Percentiles rank a stretch among this genome's conserved stretches.
phyloP scores from a whole-genome alignment of 2,113 vertebrate genomes.

The Puntigrus tetrazona region DNA sequence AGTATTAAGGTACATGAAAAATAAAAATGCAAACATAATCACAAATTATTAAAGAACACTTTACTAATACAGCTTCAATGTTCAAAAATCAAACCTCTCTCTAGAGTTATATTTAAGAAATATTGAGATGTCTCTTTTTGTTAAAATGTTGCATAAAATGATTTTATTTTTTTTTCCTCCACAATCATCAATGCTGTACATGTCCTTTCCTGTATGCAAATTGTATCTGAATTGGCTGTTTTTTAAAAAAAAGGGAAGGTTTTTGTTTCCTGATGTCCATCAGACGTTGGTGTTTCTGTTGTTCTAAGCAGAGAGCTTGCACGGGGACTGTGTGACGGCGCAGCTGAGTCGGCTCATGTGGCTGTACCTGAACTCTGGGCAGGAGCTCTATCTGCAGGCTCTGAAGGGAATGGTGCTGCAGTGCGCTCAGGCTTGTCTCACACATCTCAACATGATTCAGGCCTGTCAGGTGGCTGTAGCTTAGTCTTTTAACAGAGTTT shows the following conservation, averaged over 20 bases:
- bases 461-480: background rate
- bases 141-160: too few relatives aligned
- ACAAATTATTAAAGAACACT: too few relatives aligned
- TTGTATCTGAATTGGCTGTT: background rate
- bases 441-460: background rate
- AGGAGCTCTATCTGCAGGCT: slow-evolving; percentile 64
- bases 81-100: too few relatives aligned
- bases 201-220: background rate
- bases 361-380: slow-evolving; percentile 69
- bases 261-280: background rate
- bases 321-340: slow-evolving; percentile 56
- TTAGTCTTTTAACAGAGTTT: background rate
- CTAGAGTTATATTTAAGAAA: too few relatives aligned
- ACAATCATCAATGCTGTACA: background rate
- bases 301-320: slow-evolving; percentile 62
- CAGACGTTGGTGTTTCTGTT: background rate
- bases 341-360: slow-evolving; percentile 65
- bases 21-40: too few relatives aligned
- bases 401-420: slow-evolving; percentile 64
- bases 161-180: too few relatives aligned
- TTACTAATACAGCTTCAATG: too few relatives aligned
- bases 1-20: too few relatives aligned
- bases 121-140: too few relatives aligned
- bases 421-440: slow-evolving; percentile 56
- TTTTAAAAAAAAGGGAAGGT: background rate